Evolutionary conservation across 2,113 vertebrate genomes (phyloP).

Genomic region (Gallinago jamesoni): DNA sequence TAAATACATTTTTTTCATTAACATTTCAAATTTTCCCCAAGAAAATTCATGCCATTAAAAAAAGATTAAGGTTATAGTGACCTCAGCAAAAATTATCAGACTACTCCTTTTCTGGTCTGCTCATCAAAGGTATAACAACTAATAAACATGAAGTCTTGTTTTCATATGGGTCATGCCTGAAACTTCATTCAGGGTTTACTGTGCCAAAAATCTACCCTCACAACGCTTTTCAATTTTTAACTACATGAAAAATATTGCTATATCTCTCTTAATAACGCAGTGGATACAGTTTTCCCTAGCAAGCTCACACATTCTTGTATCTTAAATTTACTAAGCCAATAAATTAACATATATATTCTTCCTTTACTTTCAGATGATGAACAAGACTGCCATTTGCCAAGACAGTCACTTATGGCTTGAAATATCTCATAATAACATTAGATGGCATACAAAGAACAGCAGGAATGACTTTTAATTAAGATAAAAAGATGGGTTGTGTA

Average conservation of each 20-base stretch:
- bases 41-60: not conserved
- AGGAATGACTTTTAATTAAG: slow-evolving; percentile 9
- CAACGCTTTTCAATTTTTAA: not conserved
- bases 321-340: not conserved
- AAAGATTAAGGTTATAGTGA: not conserved
- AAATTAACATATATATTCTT: not conserved
- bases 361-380: not conserved
- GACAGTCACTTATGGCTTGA: not conserved
- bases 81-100: not conserved
- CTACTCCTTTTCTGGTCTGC: not conserved
- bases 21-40: not conserved
- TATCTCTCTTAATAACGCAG: not conserved
- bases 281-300: not conserved
- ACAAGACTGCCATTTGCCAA: not conserved
- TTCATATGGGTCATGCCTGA: not conserved
- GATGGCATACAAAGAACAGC: not conserved
- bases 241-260: not conserved
- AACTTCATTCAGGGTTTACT: not conserved
- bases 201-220: not conserved
- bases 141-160: not conserved
- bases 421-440: not conserved
- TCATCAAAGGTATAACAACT: not conserved
- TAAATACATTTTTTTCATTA: not conserved
- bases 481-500: not conserved
- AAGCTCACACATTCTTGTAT: not conserved